Conservation (phyloP, 1,140 invertebrate species). For the Meloidogyne floridensis region DNA sequence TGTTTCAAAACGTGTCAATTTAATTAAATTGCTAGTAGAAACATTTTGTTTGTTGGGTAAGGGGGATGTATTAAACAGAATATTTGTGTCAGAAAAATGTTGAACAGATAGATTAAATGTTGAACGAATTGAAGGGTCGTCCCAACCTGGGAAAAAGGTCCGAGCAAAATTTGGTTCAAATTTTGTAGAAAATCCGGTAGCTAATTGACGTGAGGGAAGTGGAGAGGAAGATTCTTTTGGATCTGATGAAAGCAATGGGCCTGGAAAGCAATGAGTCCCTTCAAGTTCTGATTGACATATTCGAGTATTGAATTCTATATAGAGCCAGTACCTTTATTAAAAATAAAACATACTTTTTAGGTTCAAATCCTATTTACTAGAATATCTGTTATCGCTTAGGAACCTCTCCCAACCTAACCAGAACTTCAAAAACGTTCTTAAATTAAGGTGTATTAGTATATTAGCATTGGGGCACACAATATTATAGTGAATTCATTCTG, state of each 20-base stretch:
- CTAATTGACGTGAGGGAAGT: background rate
- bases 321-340: conserved; percentile 51
- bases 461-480: too few species aligned
- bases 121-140: conserved; percentile 89
- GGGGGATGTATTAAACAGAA: conserved; percentile 49
- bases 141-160: conserved; percentile 91
- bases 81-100: conserved; percentile 48
- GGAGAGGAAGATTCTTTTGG: background rate
- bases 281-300: conserved; percentile 58
- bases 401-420: too few species aligned
- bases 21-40: background rate
- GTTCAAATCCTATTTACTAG: too few species aligned
- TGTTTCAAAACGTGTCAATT: conserved; percentile 59
- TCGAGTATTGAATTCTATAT: conserved; percentile 59
- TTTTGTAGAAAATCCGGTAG: conserved; percentile 75
- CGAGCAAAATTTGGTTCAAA: conserved; percentile 92
- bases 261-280: conserved; percentile 49
- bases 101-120: conserved; percentile 73
- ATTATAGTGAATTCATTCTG: too few species aligned
- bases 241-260: conserved; percentile 9
- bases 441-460: too few species aligned
- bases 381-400: too few species aligned
- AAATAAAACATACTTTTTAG: conserved; percentile 8
- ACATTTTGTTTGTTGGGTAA: background rate
- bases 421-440: too few species aligned